These are phyloP conservation scores for Heliconius ethilla DNA, from an alignment of 2,888 invertebrate species.

Conservation along the genomic window DNA sequence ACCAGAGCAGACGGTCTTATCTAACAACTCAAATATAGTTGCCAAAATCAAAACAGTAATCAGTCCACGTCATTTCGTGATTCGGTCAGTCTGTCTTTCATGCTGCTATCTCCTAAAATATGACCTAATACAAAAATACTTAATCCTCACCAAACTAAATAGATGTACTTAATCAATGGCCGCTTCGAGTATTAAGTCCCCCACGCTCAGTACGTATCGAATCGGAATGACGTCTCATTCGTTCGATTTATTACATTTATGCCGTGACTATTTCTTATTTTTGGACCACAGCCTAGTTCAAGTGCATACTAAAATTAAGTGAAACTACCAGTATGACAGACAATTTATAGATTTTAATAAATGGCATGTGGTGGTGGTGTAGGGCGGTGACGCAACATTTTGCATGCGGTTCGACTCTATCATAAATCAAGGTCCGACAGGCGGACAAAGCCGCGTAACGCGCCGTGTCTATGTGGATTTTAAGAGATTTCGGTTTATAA, in stretches of 20 bases:
- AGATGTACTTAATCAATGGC: slow-evolving; percentile 75
- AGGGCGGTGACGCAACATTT: slow-evolving; percentile 76
- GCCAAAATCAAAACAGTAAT: slow-evolving; percentile 30
- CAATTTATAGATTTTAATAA: slow-evolving; percentile 8
- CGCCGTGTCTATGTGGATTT: slow-evolving; percentile 79
- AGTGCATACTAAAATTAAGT: background rate
- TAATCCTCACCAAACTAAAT: slow-evolving; percentile 69
- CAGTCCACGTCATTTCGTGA: slow-evolving; percentile 34
- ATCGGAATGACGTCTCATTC: slow-evolving; percentile 79
- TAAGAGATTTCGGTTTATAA: slow-evolving; percentile 76
- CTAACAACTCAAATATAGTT: background rate
- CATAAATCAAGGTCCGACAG: slow-evolving; percentile 74
- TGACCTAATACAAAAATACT: slow-evolving; percentile 50
- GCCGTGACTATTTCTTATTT: slow-evolving; percentile 51
- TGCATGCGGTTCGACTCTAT: slow-evolving; percentile 70
- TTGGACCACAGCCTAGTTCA: slow-evolving; percentile 50
- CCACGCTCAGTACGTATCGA: slow-evolving; percentile 74
- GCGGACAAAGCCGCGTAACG: slow-evolving; percentile 79
- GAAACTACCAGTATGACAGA: slow-evolving; percentile 44
- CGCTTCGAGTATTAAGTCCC: slow-evolving; percentile 69
- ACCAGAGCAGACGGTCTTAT: background rate
- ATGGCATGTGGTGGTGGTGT: slow-evolving; percentile 52
- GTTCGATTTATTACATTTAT: slow-evolving; percentile 71
- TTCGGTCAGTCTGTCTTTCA: slow-evolving; percentile 10
- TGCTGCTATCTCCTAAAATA: slow-evolving; percentile 42